Evolutionary conservation across 2,113 vertebrate genomes (phyloP), one percentile per base, ranked within the genome.

Genomic region (Monopterus albus): DNA sequence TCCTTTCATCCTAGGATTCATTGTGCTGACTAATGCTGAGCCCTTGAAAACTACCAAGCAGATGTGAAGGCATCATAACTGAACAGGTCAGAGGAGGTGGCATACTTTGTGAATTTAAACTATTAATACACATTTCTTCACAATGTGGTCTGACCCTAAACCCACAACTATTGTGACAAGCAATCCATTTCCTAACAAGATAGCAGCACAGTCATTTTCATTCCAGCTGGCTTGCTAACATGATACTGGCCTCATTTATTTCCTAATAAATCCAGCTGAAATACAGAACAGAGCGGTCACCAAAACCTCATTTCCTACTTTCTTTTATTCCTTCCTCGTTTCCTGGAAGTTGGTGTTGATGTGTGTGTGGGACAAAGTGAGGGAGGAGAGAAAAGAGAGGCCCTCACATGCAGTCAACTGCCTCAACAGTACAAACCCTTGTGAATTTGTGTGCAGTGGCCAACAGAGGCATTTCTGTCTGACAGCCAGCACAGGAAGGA

Each of bases 161-260:
- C 50, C 21, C 50, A 26, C 56, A 11, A 12, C 0, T n/a, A 25
- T 9, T 58, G 52, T 58, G 53, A 58, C 6, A 0, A 40, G 29
- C 56, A 47, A 53, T 66, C 39, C 20, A 33, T 66, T 53, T 50
- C 50, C 36, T 39, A 13, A 42, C 20, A 45, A 68, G 62, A 79
- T 56, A 79, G 52, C 43, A 40, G 57, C 49, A 10, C 4, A 17
- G 47, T 61, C 62, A 49, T 29, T 61, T 18, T 18, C 35, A 50
- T 46, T 25, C 42, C 42, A 21, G 11, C 49, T 6, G 2, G 26
- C 49, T 62, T 2, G 0, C 40, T 43, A 38, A 56, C 42, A 38
- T 38, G 68, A 50, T 50, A 50, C 67, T 56, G 8, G 28, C n/a
- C 3, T 17, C 29, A 36, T 63, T 51, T 13, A 65, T 51, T 57